Evolutionary conservation across 2,888 invertebrate genomes (phyloP).

Genomic region (Philopedon plagiatum): DNA sequence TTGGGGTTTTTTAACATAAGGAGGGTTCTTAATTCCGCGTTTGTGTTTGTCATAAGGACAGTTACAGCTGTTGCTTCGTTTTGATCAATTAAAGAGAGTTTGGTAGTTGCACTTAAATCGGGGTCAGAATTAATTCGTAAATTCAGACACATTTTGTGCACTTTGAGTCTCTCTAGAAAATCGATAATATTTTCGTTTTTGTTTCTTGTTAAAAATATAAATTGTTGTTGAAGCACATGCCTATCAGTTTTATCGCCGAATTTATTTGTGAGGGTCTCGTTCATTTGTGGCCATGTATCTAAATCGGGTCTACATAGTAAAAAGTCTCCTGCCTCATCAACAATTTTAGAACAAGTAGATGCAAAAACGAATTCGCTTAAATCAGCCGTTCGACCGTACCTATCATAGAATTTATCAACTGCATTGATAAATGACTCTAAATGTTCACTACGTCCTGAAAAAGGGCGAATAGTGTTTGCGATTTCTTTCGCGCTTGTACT

Average conservation of each 20-base stretch:
- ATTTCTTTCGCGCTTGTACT: conserved; percentile 42
- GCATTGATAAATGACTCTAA: conserved; percentile 28
- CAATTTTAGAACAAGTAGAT: conserved; percentile 25
- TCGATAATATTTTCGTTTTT: conserved; percentile 14
- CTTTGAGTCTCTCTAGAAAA: conserved; percentile 15
- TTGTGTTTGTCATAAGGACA: conserved; percentile 12
- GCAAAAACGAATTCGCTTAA: conserved; percentile 18
- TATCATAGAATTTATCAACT: conserved; percentile 31
- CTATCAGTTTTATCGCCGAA: conserved; percentile 10
- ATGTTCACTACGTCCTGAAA: conserved; percentile 27
- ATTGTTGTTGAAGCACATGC: not conserved
- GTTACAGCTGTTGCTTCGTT: conserved; percentile 19
- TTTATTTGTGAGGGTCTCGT: conserved; percentile 1
- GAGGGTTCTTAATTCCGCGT: conserved; percentile 11
- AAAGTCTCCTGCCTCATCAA: conserved; percentile 32
- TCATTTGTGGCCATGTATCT: conserved; percentile 28
- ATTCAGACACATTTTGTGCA: not conserved
- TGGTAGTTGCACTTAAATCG: not conserved
- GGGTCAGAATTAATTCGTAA: not conserved
- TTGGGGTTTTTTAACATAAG: conserved; percentile 15
- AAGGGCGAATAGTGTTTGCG: conserved; percentile 11
- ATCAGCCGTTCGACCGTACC: conserved; percentile 1
- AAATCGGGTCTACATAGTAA: conserved; percentile 31
- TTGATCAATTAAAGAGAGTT: conserved; percentile 15
- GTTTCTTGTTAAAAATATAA: conserved; percentile 1